Base-by-base conservation (phyloP, 2,888 invertebrate genomes). In the Athrips mouffetella region DNA sequence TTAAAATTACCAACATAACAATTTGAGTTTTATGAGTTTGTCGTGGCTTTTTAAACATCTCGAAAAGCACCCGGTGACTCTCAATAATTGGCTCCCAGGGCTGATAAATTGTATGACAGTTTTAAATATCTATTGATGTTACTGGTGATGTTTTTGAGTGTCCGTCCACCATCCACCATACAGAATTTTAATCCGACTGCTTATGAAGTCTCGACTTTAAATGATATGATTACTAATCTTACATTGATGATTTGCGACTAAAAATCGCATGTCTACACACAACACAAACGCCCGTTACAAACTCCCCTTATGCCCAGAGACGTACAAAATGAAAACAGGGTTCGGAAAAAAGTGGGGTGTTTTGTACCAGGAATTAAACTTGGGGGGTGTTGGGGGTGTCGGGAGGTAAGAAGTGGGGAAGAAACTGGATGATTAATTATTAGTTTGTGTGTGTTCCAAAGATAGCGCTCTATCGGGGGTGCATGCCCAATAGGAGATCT, bases 381-480 rank as follows among this genome's bases (percentile, higher is more conserved):
- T 67, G 71, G 78, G 73, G 65, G 18, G n/a, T n/a, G n/a, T n/a
- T n/a, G 8, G 35, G 37, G 37, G 21, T 7, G 61, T 67, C 60
- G 62, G 64, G 63, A 60, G 66, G 63, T 58, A 59, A 61, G 56
- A 54, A 51, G 58, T 56, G 58, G 59, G 57, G 73, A 84, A 83
- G 83, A 83, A 69, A 80, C 70, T 69, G 75, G 85, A 86, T 88
- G 87, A 88, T 86, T 88, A 88, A 87, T 88, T 88, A 86, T 87
- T 83, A 84, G 85, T 86, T 84, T 84, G 84, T 87, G 79, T 85
- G 85, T 85, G 84, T 84, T 77, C 71, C 70, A 67, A 77, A 81
- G 83, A 82, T 83, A 80, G 71, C 63, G 63, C 58, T 58, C 59
- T 58, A 57, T 63, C 55, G 58, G 50, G 63, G 59, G 49, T 58